phyloP scores from a whole-genome alignment of 2,113 vertebrate species.

The Corythaeola cristata region DNA sequence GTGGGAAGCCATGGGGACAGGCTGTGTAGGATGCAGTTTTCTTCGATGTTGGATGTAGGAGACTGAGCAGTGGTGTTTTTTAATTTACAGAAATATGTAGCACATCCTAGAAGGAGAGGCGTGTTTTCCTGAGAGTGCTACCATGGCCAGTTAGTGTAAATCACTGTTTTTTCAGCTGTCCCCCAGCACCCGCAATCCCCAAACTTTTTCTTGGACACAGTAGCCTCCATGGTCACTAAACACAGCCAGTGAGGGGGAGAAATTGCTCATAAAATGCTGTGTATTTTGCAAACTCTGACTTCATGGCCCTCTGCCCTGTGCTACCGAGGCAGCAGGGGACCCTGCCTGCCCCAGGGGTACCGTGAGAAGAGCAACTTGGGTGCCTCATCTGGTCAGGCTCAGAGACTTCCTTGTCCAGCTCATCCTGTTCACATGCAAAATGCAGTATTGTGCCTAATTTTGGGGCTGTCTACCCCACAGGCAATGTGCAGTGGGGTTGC shows the following conservation, averaged over 20 bases:
- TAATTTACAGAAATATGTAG: not conserved
- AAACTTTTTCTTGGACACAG: not conserved
- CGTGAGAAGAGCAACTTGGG: fast-evolving
- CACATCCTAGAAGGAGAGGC: not conserved
- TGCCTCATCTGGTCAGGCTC: not conserved
- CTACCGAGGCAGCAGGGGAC: too few species aligned
- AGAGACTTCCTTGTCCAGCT: not conserved
- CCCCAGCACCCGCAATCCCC: not conserved
- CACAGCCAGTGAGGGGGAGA: not conserved
- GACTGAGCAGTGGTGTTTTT: not conserved
- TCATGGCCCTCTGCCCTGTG: fast-evolving
- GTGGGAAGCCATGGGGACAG: fast-evolving
- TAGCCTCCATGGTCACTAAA: not conserved
- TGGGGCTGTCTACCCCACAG: not conserved
- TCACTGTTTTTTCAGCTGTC: not conserved
- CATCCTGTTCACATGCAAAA: not conserved
- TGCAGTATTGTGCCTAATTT: not conserved
- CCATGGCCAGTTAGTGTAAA: not conserved
- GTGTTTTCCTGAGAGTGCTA: not conserved
- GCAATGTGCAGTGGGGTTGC: not conserved
- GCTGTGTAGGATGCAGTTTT: not conserved
- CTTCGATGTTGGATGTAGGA: not conserved
- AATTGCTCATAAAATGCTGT: not conserved
- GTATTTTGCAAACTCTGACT: not conserved
- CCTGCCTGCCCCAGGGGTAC: fast-evolving